These are phyloP conservation scores for Ctenoplectra terminalis DNA, from an alignment of 1,140 invertebrate species.

Conservation along the genomic window DNA sequence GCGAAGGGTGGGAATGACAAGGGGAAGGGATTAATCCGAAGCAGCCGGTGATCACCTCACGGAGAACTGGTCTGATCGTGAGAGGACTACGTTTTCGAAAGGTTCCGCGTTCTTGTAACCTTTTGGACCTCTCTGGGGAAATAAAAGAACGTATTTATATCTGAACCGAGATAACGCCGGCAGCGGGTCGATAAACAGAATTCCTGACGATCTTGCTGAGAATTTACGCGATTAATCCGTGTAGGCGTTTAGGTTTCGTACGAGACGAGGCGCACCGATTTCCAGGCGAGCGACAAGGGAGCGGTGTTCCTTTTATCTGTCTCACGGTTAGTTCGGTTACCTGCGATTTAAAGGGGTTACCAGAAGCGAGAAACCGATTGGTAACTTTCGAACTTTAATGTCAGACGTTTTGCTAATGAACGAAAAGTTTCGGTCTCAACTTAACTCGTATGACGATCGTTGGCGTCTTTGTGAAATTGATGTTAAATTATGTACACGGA, in stretches of 20 bases:
- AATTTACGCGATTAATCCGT: slow-evolving; percentile 32
- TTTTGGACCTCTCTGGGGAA: slow-evolving; percentile 51
- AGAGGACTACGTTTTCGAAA: slow-evolving; percentile 58
- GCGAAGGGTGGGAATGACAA: slow-evolving; percentile 2
- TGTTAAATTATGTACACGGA: slow-evolving; percentile 7
- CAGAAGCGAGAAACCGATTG: background rate
- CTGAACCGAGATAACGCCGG: slow-evolving; percentile 15
- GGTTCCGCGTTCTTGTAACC: background rate
- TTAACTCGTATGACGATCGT: background rate
- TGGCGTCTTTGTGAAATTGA: background rate
- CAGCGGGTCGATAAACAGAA: slow-evolving; percentile 26
- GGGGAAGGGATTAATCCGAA: slow-evolving; percentile 55
- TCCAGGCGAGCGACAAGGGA: too few species aligned
- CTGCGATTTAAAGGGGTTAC: background rate
- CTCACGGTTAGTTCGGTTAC: background rate
- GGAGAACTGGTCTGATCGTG: slow-evolving; percentile 61
- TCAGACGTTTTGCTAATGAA: background rate
- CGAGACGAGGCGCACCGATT: too few species aligned
- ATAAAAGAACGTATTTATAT: slow-evolving; percentile 65
- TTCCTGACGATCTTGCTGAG: background rate
- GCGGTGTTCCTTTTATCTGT: too few species aligned
- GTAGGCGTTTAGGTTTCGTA: background rate
- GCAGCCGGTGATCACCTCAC: slow-evolving; percentile 57
- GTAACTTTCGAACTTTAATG: slow-evolving; percentile 15
- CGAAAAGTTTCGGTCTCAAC: background rate